Evolutionary conservation across 2,888 invertebrate species (phyloP), one percentile per base, ranked within the genome.

Genomic region (Meiosimyza decipiens): DNA sequence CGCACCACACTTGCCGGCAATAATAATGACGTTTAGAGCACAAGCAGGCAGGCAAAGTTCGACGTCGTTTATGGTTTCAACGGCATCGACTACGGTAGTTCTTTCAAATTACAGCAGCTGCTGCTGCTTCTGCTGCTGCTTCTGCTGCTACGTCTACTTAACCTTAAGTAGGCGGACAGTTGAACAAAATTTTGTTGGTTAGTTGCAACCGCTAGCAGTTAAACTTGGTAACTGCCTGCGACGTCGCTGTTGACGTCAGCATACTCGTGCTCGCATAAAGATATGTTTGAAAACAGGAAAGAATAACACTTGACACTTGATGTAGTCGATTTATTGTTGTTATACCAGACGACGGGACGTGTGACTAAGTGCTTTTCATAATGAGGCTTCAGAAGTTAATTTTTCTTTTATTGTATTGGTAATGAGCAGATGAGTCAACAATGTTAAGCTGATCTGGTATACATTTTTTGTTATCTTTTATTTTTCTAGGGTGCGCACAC

Each of bases 21-120:
- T 70, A 70, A 70, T 70, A 70, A 70, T 70, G 63, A 63, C 60
- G 52, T 62, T 70, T 52, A 22, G 13, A 57, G 57, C 60, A 22
- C 28, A n/a, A 49, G 49, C 16, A 28, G 28, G 22, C 57, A 28
- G 22, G 22, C 57, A 22, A 2, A 28, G 6, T 57, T 22, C 57
- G 13, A 57, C 15, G 47, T 11, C 49, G 40, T 40, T 49, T 47
- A 16, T n/a, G 40, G 18, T n/a, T 16, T 12, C n/a, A 60, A 28
- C 60, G 59, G 15, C 59, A 15, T 28, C 59, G 28, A 22, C 18
- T n/a, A 57, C 22, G 60, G 40, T 40, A 40, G n/a, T 33, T 15
- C 60, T 22, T 3, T 28, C 6, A 57, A 57, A 60, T 40, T 15
- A 28, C 4, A 28, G 60, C 7, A 40, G 60, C 22, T n/a, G 54